phyloP scores from a whole-genome alignment of 2,113 vertebrate genomes.

The Eurypyga helias region DNA sequence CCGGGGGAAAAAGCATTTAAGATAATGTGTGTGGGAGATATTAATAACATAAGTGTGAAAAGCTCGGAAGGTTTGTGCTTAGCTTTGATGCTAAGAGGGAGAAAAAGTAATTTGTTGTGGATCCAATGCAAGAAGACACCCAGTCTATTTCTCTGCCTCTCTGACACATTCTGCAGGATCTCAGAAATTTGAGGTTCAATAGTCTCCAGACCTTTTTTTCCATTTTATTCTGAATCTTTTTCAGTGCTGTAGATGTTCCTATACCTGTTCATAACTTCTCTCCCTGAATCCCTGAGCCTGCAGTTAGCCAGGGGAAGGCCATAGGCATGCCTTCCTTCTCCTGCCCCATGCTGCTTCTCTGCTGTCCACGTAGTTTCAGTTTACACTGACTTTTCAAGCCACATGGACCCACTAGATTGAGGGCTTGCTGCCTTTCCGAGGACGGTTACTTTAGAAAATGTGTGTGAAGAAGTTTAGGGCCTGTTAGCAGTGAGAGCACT shows the following conservation, averaged over 20 bases:
- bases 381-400: neutral
- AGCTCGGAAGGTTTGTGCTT: neutral
- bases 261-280: neutral
- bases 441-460: neutral
- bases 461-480: neutral
- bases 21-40: neutral
- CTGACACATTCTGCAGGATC: neutral
- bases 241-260: neutral
- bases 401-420: accelerated
- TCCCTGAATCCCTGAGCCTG: neutral
- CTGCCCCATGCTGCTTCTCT: neutral
- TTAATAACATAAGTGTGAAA: neutral
- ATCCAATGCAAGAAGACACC: neutral
- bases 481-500: accelerated
- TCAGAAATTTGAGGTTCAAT: neutral
- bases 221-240: neutral
- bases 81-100: neutral
- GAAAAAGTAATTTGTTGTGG: neutral
- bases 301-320: neutral
- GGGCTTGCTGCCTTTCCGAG: neutral
- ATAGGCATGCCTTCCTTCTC: accelerated
- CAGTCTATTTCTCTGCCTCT: neutral
- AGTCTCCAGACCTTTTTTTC: neutral
- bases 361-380: neutral
- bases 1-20: neutral